phyloP scores from a whole-genome alignment of 2,113 vertebrate species.

The Copsychus sechellarum region DNA sequence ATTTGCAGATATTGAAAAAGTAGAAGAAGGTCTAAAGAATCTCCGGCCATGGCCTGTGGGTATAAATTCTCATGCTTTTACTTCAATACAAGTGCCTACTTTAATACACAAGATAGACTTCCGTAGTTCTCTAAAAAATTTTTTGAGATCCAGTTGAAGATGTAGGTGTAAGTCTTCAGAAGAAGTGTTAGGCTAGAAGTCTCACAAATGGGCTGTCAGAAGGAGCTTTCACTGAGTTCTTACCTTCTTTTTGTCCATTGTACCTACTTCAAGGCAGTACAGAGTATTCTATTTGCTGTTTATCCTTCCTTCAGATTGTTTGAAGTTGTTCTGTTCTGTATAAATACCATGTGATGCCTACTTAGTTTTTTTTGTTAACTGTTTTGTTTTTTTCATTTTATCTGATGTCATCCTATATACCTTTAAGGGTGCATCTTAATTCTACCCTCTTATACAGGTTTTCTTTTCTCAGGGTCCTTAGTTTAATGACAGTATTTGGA shows the following conservation, averaged over 20 bases:
- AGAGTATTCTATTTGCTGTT: not conserved
- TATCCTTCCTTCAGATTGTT: not conserved
- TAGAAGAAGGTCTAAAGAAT: constrained; percentile 84
- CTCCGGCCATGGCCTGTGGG: constrained; percentile 86
- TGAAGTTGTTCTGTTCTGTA: not conserved
- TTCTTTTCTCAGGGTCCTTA: constrained; percentile 3
- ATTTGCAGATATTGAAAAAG: constrained; percentile 90
- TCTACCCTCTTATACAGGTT: not conserved
- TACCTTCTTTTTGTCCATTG: not conserved
- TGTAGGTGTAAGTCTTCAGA: not conserved
- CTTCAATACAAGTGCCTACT: not conserved
- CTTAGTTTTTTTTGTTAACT: not conserved
- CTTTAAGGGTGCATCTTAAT: not conserved
- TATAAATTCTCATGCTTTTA: not conserved
- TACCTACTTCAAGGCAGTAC: not conserved
- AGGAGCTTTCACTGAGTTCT: not conserved
- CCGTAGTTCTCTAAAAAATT: not conserved
- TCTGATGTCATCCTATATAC: not conserved
- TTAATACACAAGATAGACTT: not conserved
- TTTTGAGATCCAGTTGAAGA: not conserved
- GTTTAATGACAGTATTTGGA: not conserved
- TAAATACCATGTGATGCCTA: not conserved
- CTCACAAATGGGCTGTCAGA: not conserved
- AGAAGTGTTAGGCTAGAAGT: not conserved
- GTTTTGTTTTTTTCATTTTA: constrained; percentile 7